Percentiles rank a stretch among this genome's conserved stretches.
Evolutionary conservation across 2,797 vertebrate genomes (phyloP).

Genomic region (Leptodactylus fallax): DNA sequence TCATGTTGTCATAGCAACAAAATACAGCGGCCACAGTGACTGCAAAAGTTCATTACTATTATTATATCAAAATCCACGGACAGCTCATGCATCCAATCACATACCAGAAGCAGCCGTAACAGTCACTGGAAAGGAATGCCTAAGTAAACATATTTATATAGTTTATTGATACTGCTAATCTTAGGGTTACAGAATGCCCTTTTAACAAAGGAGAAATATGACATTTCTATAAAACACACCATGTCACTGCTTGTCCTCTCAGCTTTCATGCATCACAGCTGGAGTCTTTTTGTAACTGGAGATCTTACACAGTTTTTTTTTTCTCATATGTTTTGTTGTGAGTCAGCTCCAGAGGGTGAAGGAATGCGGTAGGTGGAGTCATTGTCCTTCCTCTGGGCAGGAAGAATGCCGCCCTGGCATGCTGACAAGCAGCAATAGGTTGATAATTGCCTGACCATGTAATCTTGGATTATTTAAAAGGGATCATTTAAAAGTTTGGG

Average conservation of each 20-base stretch:
- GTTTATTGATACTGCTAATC: neutral
- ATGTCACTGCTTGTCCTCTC: slow-evolving; percentile 38
- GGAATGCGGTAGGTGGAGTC: slow-evolving; percentile 50
- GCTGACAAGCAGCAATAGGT: slow-evolving; percentile 32
- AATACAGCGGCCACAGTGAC: neutral
- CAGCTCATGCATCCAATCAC: neutral
- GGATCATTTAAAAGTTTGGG: neutral
- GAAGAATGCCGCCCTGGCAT: slow-evolving; percentile 26
- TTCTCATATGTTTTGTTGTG: slow-evolving; percentile 36
- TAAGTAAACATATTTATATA: slow-evolving; percentile 10
- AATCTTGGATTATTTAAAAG: slow-evolving; percentile 1
- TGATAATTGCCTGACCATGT: slow-evolving; percentile 12
- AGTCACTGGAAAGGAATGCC: slow-evolving; percentile 12
- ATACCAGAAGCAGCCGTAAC: neutral
- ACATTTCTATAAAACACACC: neutral
- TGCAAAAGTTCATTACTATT: slow-evolving; percentile 4
- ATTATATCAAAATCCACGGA: neutral
- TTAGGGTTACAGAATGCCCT: slow-evolving; percentile 18
- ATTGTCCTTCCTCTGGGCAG: slow-evolving; percentile 41
- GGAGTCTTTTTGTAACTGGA: slow-evolving; percentile 39
- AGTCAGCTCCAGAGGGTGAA: slow-evolving; percentile 47
- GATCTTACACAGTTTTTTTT: neutral
- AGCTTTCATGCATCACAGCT: slow-evolving; percentile 42
- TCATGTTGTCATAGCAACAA: slow-evolving; percentile 18
- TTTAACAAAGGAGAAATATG: slow-evolving; percentile 3